These are phyloP conservation scores for Micoletzkya japonica DNA, from an alignment of 2,888 invertebrate genomes.

Conservation along the genomic window DNA sequence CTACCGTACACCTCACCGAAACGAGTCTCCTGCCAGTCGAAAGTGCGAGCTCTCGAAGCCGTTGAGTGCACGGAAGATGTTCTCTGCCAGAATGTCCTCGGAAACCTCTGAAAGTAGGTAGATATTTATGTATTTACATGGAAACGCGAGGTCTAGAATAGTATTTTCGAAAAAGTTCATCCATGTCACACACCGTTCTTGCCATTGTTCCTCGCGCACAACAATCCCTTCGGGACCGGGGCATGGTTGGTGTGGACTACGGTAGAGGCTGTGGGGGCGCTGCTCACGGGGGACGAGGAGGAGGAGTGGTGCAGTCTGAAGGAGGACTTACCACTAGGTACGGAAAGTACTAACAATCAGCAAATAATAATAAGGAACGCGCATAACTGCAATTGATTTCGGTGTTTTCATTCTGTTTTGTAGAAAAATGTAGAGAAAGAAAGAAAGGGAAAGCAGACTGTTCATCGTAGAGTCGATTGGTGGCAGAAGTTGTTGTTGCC, in stretches of 20 bases:
- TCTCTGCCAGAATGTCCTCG: conserved; percentile 12
- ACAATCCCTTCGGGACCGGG: too few species aligned
- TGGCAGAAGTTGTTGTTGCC: not conserved
- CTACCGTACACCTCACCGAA: conserved; percentile 1
- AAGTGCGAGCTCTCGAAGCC: conserved; percentile 20
- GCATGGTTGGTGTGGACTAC: not conserved
- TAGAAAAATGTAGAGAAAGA: too few species aligned
- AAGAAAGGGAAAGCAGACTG: not conserved
- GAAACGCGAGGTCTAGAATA: not conserved
- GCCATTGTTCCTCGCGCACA: not conserved
- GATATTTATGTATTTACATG: not conserved
- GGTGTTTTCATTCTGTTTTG: too few species aligned
- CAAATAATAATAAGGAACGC: too few species aligned
- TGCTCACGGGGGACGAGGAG: conserved; percentile 13
- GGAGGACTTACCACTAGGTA: too few species aligned
- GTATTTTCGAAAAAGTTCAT: too few species aligned
- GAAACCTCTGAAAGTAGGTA: conserved; percentile 10
- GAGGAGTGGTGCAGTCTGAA: conserved; percentile 14
- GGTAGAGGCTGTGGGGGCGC: not conserved
- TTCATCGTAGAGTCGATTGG: conserved; percentile 18
- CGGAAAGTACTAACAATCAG: too few species aligned
- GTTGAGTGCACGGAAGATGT: not conserved
- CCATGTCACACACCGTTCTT: too few species aligned
- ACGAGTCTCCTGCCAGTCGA: not conserved
- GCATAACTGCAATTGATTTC: too few species aligned